Percentiles rank a stretch among this genome's conserved stretches.
Conservation (phyloP, 2,113 vertebrate species). For the Callipepla californica region DNA sequence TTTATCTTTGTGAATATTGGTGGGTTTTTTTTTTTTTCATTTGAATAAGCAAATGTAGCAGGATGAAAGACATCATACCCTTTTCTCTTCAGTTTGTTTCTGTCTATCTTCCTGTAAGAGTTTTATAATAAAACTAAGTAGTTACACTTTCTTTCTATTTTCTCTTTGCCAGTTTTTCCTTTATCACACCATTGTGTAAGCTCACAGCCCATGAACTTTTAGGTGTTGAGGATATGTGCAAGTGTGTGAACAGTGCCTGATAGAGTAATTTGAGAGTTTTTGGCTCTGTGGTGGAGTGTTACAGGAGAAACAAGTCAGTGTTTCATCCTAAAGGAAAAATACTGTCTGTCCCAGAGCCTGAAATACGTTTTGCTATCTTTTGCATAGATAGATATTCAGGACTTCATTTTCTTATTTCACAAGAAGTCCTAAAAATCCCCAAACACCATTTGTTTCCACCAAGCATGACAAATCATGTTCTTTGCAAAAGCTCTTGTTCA, state of each 20-base stretch:
- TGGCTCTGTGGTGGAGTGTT: neutral
- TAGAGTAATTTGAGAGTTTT: neutral
- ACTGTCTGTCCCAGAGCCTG: neutral
- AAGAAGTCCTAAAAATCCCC: neutral
- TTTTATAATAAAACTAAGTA: neutral
- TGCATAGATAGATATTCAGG: neutral
- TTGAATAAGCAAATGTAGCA: neutral
- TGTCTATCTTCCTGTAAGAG: neutral
- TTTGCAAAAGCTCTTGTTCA: neutral
- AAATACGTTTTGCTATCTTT: neutral
- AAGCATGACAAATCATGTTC: neutral
- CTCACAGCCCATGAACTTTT: neutral
- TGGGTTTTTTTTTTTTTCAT: neutral
- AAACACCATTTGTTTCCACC: neutral
- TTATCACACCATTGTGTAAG: neutral
- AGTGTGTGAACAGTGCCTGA: neutral
- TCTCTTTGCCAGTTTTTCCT: neutral
- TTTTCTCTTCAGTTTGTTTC: neutral
- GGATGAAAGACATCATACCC: neutral
- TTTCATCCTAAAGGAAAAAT: neutral
- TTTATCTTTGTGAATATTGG: slow-evolving; percentile 25
- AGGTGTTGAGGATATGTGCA: neutral
- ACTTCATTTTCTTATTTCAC: neutral
- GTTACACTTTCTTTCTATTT: neutral
- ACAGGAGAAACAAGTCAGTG: neutral